Percentiles rank a stretch among this genome's conserved stretches.
phyloP scores from a whole-genome alignment of 2,888 invertebrate genomes.

The Melieria picta region DNA sequence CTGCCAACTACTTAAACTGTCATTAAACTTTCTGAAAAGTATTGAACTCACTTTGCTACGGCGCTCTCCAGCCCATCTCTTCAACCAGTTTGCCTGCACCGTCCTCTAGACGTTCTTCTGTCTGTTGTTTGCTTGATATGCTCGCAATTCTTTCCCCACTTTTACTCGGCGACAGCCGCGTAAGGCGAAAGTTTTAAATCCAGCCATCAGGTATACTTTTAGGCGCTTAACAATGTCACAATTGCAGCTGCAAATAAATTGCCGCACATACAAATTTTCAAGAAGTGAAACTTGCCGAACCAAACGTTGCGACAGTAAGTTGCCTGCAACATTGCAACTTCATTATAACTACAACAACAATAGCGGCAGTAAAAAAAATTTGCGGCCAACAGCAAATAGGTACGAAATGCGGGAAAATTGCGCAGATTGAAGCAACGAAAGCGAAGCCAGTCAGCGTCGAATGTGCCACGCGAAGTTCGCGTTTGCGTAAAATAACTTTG shows the following conservation, averaged over 20 bases:
- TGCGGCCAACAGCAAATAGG: not conserved
- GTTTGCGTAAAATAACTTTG: slow-evolving; percentile 31
- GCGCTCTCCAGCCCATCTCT: slow-evolving; percentile 6
- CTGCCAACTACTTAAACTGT: slow-evolving; percentile 61
- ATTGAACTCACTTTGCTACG: slow-evolving; percentile 27
- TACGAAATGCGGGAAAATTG: not conserved
- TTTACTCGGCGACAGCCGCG: too few relatives aligned
- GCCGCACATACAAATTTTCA: slow-evolving; percentile 36
- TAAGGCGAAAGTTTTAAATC: too few relatives aligned
- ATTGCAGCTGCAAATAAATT: slow-evolving; percentile 48
- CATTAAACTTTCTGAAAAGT: slow-evolving; percentile 58
- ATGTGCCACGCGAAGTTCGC: not conserved
- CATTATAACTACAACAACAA: slow-evolving; percentile 17
- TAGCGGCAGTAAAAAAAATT: not conserved
- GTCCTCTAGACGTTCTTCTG: too few relatives aligned
- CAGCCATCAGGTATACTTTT: slow-evolving; percentile 36
- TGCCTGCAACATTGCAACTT: slow-evolving; percentile 13
- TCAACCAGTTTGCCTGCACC: slow-evolving; percentile 35
- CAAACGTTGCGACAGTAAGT: not conserved
- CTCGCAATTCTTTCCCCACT: too few relatives aligned
- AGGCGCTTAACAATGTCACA: slow-evolving; percentile 46
- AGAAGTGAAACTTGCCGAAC: not conserved
- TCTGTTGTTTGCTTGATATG: too few relatives aligned
- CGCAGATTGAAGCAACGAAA: not conserved
- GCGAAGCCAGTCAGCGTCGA: not conserved